Conservation (phyloP, 2,113 vertebrate species). For the Ginglymostoma cirratum region DNA sequence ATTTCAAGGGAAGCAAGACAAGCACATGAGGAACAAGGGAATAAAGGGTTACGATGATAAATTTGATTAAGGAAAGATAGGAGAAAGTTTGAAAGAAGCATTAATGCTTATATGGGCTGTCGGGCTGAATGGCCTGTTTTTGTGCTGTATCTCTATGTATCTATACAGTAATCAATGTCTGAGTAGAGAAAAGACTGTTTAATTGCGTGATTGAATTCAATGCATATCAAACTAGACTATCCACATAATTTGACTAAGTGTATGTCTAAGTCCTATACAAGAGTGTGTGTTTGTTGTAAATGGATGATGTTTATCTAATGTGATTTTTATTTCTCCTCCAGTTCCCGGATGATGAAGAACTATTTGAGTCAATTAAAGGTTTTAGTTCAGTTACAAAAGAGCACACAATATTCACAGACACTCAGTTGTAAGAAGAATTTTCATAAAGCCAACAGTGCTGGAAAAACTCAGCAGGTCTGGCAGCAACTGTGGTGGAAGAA, state of each 20-base stretch:
- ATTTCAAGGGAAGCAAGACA: neutral
- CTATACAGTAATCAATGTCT: neutral
- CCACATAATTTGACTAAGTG: neutral
- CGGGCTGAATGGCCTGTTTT: neutral
- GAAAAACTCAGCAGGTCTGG: too few relatives aligned
- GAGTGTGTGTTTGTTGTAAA: neutral
- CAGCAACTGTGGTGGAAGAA: too few relatives aligned
- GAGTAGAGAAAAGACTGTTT: neutral
- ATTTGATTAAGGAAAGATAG: neutral
- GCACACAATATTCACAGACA: conserved; percentile 82
- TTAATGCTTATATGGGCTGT: neutral
- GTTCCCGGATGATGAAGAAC: conserved; percentile 80
- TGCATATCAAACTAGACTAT: neutral
- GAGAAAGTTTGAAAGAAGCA: neutral
- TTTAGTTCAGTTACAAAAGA: conserved; percentile 82
- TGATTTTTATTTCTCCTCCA: conserved; percentile 49
- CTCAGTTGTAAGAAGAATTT: conserved; percentile 63
- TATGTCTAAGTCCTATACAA: neutral
- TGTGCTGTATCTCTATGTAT: neutral
- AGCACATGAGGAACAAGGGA: neutral
- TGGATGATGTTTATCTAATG: neutral
- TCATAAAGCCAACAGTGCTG: neutral
- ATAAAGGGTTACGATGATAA: neutral
- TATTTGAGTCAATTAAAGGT: conserved; percentile 77
- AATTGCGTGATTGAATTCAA: neutral